A percentile compares a stretch with the other conserved stretches of the same genome.
Evolutionary conservation across 2,113 vertebrate species (phyloP).

Genomic region (Peromyscus californicus): DNA sequence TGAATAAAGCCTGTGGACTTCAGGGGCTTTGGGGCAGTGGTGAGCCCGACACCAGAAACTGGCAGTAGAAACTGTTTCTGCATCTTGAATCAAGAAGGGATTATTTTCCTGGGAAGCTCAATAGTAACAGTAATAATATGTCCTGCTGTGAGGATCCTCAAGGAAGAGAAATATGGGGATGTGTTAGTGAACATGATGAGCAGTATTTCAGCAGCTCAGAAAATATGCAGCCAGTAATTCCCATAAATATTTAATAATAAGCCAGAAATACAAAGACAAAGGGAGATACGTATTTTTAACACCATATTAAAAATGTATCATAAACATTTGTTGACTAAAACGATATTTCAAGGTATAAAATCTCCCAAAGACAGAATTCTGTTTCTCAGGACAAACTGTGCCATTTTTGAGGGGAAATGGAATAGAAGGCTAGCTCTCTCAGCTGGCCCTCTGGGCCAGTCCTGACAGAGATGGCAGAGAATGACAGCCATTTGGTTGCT

Average conservation of each 20-base stretch:
- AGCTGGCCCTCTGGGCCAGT: background rate
- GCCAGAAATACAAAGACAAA: constrained; percentile 72
- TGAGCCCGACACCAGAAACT: background rate
- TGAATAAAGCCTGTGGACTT: background rate
- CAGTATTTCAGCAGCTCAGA: constrained; percentile 67
- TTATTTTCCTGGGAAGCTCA: constrained; percentile 38
- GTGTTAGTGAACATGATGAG: constrained; percentile 54
- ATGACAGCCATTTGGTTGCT: background rate
- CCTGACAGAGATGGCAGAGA: background rate
- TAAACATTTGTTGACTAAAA: constrained; percentile 79
- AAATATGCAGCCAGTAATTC: constrained; percentile 73
- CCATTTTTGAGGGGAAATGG: background rate
- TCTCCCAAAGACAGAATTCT: constrained; percentile 57
- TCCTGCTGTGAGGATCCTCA: constrained; percentile 19
- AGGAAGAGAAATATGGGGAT: constrained; percentile 59
- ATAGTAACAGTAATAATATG: constrained; percentile 22
- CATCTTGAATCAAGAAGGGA: background rate
- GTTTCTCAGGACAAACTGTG: constrained; percentile 53
- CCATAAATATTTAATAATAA: constrained; percentile 80
- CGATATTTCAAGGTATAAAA: constrained; percentile 55
- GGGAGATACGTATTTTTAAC: constrained; percentile 62
- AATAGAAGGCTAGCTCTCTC: background rate
- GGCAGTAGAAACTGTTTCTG: background rate
- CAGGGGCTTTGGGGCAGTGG: background rate
- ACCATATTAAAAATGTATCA: constrained; percentile 73